Evolutionary conservation across 23 tunicate genomes (phyloP), one percentile per base, ranked within the genome.

Genomic region (Clavelina lepadiformis): DNA sequence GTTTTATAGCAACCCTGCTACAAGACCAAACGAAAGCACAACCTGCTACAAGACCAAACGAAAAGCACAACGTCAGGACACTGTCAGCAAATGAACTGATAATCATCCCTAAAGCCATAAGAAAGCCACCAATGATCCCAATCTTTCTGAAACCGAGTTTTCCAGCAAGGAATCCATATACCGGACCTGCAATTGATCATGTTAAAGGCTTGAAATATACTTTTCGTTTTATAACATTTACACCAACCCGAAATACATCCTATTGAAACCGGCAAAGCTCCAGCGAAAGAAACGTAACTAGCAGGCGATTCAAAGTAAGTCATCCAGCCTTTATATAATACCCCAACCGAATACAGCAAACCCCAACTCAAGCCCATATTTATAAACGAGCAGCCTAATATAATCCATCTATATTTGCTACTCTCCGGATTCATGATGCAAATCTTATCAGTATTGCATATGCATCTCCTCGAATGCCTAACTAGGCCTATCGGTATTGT

Each of bases 31-130:
- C n/a, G n/a, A n/a, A n/a, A n/a, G n/a, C n/a, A n/a, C n/a, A n/a
- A 75, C 81, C 81, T 63, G 72, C 36, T 45, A 63, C 25, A 25
- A 63, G 8, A 2, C 81, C 81, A 34, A 63, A 75, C 7, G 63
- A 31, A 1, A 64, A 3, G 15, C 36, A 34, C 72, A 75, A 33
- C 31, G 32, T 28, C 13, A 11, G 33, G n/a, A 52, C 64, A 23
- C 22, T 65, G 26, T 25, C 3, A 28, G 28, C 63, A n/a, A 63
- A 50, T n/a, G 58, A 63, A 24, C 61, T 64, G 19, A 28, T 38
- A 63, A 63, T 19, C 35, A 63, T 50, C 3, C 81, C 81, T 18
- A 64, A 3, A 0, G 61, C 1, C 52, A 63, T 63, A 20, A 62
- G 8, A 3, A 75, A 4, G 25, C 81, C 81, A 6, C 81, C 81